phyloP scores from a whole-genome alignment of 2,113 vertebrate species.

The Alaudala cheleensis region DNA sequence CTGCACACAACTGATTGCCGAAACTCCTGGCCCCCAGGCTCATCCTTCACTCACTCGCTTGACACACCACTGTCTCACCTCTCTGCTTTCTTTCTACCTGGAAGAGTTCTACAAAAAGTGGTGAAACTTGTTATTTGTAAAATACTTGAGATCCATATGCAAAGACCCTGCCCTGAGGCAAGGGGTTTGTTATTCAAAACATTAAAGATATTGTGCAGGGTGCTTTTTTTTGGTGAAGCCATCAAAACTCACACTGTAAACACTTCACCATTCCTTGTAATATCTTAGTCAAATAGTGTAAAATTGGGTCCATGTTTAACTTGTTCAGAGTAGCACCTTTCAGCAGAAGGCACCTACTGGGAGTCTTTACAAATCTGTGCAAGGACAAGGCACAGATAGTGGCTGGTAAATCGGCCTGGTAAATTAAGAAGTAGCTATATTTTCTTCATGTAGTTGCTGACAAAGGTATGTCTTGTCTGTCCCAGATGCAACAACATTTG shows the following conservation, averaged over 20 bases:
- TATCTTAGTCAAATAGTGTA: not conserved
- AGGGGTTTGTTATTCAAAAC: not conserved
- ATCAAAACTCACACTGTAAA: not conserved
- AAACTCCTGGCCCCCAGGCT: not conserved
- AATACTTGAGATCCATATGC: not conserved
- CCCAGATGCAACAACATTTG: not conserved
- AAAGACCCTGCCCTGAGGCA: not conserved
- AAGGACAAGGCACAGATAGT: not conserved
- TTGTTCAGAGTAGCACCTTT: not conserved
- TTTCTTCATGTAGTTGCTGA: not conserved
- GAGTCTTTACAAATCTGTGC: not conserved
- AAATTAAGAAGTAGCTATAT: not conserved
- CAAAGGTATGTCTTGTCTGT: not conserved
- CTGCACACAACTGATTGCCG: not conserved
- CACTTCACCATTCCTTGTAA: not conserved
- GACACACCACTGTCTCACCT: not conserved
- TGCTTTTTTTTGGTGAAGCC: not conserved
- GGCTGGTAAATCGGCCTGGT: not conserved
- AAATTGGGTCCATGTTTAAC: not conserved
- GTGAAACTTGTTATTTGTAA: not conserved
- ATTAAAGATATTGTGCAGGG: not conserved
- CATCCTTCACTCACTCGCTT: not conserved
- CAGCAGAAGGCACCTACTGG: not conserved
- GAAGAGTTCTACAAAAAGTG: not conserved
- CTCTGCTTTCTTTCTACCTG: not conserved